Percentiles rank a stretch among this genome's conserved stretches.
Conservation (phyloP, 2,797 vertebrate species). For the Acipenser ruthenus region DNA sequence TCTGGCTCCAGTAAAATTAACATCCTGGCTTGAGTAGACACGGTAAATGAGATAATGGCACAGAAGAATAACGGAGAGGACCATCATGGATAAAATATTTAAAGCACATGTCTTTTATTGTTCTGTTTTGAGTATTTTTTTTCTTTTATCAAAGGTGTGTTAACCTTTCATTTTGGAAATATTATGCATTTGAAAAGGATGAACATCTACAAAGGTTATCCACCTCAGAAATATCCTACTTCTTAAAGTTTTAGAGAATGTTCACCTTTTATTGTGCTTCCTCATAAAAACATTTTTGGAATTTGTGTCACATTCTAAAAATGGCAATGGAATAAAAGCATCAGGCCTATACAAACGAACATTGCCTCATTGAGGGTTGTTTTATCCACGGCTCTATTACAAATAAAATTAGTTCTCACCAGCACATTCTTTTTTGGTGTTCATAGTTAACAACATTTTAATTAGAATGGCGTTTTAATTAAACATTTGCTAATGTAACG, state of each 20-base stretch:
- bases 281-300: neutral
- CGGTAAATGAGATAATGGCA: slow-evolving; percentile 11
- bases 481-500: too few species aligned
- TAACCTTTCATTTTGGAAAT: neutral
- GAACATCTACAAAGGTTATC: slow-evolving; percentile 3
- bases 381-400: too few species aligned
- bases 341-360: too few species aligned
- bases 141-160: neutral
- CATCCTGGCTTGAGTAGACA: slow-evolving; percentile 32
- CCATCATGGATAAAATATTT: slow-evolving; percentile 4
- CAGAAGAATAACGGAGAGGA: slow-evolving; percentile 7
- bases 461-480: too few species aligned
- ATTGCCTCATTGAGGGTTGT: too few species aligned
- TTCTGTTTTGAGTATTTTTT: too few species aligned
- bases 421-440: too few species aligned
- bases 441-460: too few species aligned
- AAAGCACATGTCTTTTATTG: neutral
- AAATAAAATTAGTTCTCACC: too few species aligned
- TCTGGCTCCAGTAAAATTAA: slow-evolving; percentile 50
- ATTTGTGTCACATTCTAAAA: neutral
- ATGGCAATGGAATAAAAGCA: neutral
- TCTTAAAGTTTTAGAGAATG: neutral
- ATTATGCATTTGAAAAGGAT: slow-evolving; percentile 1
- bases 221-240: neutral
- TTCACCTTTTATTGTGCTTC: neutral